These are phyloP conservation scores for Cheilosia impressa DNA, from an alignment of 2,888 invertebrate genomes.

Conservation along the genomic window DNA sequence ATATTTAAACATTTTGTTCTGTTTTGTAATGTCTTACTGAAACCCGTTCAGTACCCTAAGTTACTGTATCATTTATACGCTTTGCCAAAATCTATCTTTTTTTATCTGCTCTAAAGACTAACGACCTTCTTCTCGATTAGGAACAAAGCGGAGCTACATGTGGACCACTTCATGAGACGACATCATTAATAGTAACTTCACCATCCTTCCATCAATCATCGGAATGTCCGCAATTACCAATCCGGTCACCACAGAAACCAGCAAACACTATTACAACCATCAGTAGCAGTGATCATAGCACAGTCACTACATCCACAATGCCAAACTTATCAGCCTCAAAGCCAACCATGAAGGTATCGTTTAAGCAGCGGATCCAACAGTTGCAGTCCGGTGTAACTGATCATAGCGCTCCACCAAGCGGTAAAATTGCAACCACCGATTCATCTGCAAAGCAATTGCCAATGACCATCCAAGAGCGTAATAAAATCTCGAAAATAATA, in stretches of 20 bases:
- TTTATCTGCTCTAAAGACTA: too few relatives aligned
- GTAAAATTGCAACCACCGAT: conserved; percentile 65
- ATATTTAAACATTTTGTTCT: too few relatives aligned
- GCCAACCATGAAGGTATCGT: conserved; percentile 86
- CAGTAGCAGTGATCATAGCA: conserved; percentile 49
- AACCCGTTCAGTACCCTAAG: too few relatives aligned
- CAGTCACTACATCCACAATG: conserved; percentile 45
- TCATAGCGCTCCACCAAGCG: conserved; percentile 40
- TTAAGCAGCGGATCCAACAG: conserved; percentile 86
- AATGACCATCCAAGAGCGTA: conserved; percentile 84
- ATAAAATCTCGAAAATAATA: conserved; percentile 80
- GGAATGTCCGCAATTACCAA: conserved; percentile 48
- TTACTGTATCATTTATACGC: too few relatives aligned
- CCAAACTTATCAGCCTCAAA: conserved; percentile 79
- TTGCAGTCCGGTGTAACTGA: conserved; percentile 83
- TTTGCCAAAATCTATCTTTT: too few relatives aligned
- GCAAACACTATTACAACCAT: conserved; percentile 45
- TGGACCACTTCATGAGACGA: conserved; percentile 60
- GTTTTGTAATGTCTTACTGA: too few relatives aligned
- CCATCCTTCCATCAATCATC: conserved; percentile 46
- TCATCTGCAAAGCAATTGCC: conserved; percentile 80
- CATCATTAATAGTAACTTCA: conserved; percentile 50
- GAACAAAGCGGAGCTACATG: conserved; percentile 32
- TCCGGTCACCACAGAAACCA: conserved; percentile 30
- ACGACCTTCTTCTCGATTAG: conserved; percentile 8